Conservation (phyloP, 1,140 invertebrate species). For the Drosophila nigrodunni region DNA sequence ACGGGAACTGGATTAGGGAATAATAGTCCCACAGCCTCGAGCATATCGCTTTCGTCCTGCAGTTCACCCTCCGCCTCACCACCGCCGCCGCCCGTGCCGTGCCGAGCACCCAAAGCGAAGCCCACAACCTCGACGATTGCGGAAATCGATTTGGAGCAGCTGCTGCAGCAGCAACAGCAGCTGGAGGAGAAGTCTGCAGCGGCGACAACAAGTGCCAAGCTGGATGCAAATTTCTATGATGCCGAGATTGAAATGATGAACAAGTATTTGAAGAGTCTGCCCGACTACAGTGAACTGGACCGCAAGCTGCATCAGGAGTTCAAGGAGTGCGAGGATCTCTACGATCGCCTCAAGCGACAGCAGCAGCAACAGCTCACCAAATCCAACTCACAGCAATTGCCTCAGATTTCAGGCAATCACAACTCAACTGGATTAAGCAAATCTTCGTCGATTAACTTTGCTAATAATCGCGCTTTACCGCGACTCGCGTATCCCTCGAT, state of each 20-base stretch:
- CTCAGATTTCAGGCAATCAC: slow-evolving; percentile 14
- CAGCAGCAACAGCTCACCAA: slow-evolving; percentile 69
- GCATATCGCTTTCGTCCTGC: slow-evolving; percentile 76
- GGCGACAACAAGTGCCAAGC: slow-evolving; percentile 66
- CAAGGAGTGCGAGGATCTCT: slow-evolving; percentile 82
- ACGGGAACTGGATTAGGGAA: too few relatives aligned
- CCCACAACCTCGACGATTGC: not conserved
- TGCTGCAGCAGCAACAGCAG: slow-evolving; percentile 76
- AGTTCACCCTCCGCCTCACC: slow-evolving; percentile 78
- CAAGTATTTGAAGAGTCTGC: slow-evolving; percentile 83
- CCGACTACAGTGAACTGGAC: slow-evolving; percentile 83
- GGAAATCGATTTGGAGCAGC: slow-evolving; percentile 72
- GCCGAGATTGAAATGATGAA: slow-evolving; percentile 85
- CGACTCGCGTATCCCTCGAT: slow-evolving; percentile 79
- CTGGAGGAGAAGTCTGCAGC: slow-evolving; percentile 73
- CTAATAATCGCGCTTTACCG: slow-evolving; percentile 49
- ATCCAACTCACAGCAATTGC: slow-evolving; percentile 76
- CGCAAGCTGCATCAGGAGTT: slow-evolving; percentile 82
- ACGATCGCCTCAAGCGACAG: slow-evolving; percentile 74
- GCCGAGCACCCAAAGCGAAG: slow-evolving; percentile 69
- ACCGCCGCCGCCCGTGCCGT: slow-evolving; percentile 74
- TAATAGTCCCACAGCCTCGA: slow-evolving; percentile 66
- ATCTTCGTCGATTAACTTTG: slow-evolving; percentile 74
- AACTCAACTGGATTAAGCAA: slow-evolving; percentile 48
- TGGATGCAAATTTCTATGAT: slow-evolving; percentile 82